Percentiles rank a stretch among this genome's conserved stretches.
Conservation (phyloP, 1,140 invertebrate genomes). For the Steinernema khuongi region DNA sequence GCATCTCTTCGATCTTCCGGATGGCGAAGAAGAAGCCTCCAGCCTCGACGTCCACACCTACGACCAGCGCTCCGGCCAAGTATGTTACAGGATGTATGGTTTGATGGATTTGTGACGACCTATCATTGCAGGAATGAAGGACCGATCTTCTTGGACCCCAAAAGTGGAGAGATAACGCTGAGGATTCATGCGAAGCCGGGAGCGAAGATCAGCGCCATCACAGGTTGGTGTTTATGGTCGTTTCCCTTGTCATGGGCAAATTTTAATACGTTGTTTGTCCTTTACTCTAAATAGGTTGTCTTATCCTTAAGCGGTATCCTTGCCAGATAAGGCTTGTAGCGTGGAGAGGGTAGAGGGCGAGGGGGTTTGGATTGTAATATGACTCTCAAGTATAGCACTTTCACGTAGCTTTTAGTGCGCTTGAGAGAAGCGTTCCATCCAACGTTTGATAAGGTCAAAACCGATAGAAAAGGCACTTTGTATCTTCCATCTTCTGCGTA, state of each 20-base stretch:
- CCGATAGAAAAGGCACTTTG: not conserved
- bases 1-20: not conserved
- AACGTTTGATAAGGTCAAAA: not conserved
- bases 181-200: slow-evolving; percentile 40
- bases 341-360: too few relatives aligned
- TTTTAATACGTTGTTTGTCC: too few relatives aligned
- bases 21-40: not conserved
- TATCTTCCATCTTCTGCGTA: slow-evolving; percentile 6
- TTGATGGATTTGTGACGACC: too few relatives aligned
- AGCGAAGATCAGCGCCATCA: slow-evolving; percentile 35
- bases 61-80: not conserved
- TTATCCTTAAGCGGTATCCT: too few relatives aligned
- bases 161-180: slow-evolving; percentile 29
- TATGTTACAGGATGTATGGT: too few relatives aligned
- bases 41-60: not conserved
- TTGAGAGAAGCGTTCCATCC: not conserved
- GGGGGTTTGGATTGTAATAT: too few relatives aligned
- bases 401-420: too few relatives aligned
- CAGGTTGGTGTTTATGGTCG: slow-evolving; percentile 28
- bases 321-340: too few relatives aligned
- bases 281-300: too few relatives aligned
- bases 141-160: not conserved
- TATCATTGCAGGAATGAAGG: not conserved
- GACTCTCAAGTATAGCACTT: too few relatives aligned
- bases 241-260: too few relatives aligned